Evolutionary conservation across 2,797 vertebrate genomes (phyloP), one percentile per base, ranked within the genome.

Genomic region (Coreius guichenoti): DNA sequence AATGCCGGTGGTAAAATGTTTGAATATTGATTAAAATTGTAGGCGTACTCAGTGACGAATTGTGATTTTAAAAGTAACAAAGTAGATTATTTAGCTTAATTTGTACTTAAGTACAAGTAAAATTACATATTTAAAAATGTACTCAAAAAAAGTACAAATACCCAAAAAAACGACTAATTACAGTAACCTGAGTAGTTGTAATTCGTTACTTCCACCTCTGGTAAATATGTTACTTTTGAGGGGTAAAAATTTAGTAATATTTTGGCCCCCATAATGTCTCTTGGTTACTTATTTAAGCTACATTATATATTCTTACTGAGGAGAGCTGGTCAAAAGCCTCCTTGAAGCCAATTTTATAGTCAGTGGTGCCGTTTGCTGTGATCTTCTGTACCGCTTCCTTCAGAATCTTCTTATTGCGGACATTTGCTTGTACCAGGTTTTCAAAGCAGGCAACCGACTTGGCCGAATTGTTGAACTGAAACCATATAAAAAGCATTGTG

Each of bases 391-490:
- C 97, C 0, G 96, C 97, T 0, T 97, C 96, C 92, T 98, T 98
- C 85, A 99, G 93, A 70, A 96, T 95, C 94, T 95, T 97, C 94
- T 99, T 99, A 93, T 99, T 99, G 89, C 98, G 96, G 47, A 98
- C 97, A 45, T 99, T 99, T 84, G 98, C 98, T 95, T 99, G 98
- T 70, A 99, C 98, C 87, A 99, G 97, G 89, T 98, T 96, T 86
- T 95, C 86, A 90, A 99, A 99, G 92, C 98, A 99, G 76, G 97
- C 95, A 23, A 96, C 97, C 0, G 95, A 91, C 76, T 91, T 93
- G 85, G 97, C 98, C 16, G 95, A 95, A 74, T 96, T 96, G 87
- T 98, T 98, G 93, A 99, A 99, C 98, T 99, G 94, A 1, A 91
- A 90, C 68, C 76, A 51, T 84, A 36, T 36, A 39, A 74, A 43